A percentile compares a stretch with the other conserved stretches of the same genome.
phyloP scores from a whole-genome alignment of 2,113 vertebrate genomes.

The Nanger granti region DNA sequence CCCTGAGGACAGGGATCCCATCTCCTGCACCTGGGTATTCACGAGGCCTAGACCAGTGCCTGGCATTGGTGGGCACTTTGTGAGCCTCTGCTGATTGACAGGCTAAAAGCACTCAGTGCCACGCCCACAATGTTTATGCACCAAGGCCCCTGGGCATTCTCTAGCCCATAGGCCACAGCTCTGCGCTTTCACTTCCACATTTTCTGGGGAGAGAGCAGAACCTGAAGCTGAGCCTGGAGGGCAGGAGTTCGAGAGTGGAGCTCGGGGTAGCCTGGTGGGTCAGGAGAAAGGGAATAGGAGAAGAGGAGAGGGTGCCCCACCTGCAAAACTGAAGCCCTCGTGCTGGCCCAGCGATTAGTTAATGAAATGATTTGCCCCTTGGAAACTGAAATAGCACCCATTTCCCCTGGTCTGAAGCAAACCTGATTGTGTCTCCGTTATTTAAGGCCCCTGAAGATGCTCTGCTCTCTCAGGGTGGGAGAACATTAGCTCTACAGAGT shows the following conservation, averaged over 20 bases:
- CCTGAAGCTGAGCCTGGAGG: background rate
- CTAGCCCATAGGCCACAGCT: background rate
- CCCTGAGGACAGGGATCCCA: background rate
- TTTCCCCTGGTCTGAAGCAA: background rate
- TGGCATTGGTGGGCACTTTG: background rate
- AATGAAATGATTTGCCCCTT: background rate
- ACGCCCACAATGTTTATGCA: background rate
- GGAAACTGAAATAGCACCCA: background rate
- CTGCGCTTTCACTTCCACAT: background rate
- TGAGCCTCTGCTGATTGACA: background rate
- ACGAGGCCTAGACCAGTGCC: background rate
- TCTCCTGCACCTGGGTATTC: background rate
- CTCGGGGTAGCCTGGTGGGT: no score
- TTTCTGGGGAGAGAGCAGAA: background rate
- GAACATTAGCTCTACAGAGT: background rate
- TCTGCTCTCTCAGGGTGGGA: background rate
- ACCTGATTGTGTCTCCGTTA: background rate
- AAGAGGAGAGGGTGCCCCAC: background rate
- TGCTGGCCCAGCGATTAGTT: rapidly evolving
- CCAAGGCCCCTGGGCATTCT: background rate
- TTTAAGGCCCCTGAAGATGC: background rate
- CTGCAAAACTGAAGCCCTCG: background rate
- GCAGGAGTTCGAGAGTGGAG: background rate
- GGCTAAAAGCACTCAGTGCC: background rate
- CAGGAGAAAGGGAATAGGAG: background rate